These are phyloP conservation scores for Meriones unguiculatus DNA, from an alignment of 2,113 vertebrate genomes.

Conservation along the genomic window DNA sequence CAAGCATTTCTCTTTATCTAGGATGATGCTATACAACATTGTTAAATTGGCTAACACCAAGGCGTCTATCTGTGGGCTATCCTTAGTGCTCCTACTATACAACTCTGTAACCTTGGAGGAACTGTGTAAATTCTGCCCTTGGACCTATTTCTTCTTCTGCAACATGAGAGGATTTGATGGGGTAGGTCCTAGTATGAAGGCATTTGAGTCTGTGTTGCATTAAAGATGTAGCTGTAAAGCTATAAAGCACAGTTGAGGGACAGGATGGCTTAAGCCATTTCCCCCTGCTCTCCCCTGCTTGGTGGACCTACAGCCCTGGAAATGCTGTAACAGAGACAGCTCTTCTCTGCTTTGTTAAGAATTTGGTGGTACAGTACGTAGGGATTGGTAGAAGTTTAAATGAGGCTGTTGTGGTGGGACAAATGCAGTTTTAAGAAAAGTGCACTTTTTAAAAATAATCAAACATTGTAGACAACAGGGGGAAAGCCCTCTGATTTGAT, in stretches of 20 bases:
- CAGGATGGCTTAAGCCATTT: not conserved
- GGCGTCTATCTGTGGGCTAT: not conserved
- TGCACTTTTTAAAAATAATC: not conserved
- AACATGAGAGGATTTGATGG: constrained; percentile 8
- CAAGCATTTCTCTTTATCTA: constrained; percentile 30
- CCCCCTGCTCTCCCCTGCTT: constrained; percentile 7
- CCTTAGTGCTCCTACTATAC: not conserved
- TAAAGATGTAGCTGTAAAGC: constrained; percentile 43
- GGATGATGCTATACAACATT: not conserved
- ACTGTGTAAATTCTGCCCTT: not conserved
- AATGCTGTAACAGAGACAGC: not conserved
- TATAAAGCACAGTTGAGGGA: constrained; percentile 22
- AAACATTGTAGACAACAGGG: not conserved
- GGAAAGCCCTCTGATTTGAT: not conserved
- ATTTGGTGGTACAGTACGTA: not conserved
- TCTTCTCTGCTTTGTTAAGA: not conserved
- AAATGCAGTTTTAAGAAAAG: constrained; percentile 60
- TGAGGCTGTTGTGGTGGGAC: constrained; percentile 39
- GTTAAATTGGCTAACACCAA: not conserved
- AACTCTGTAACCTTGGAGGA: not conserved
- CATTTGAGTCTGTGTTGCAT: constrained; percentile 19
- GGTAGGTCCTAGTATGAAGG: constrained; percentile 5
- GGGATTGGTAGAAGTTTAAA: constrained; percentile 39
- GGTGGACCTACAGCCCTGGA: constrained; percentile 5
- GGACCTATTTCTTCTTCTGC: not conserved